A percentile compares a stretch with the other conserved stretches of the same genome.
Conservation (phyloP, 2,888 invertebrate genomes). For the Agrochola lychnidis region DNA sequence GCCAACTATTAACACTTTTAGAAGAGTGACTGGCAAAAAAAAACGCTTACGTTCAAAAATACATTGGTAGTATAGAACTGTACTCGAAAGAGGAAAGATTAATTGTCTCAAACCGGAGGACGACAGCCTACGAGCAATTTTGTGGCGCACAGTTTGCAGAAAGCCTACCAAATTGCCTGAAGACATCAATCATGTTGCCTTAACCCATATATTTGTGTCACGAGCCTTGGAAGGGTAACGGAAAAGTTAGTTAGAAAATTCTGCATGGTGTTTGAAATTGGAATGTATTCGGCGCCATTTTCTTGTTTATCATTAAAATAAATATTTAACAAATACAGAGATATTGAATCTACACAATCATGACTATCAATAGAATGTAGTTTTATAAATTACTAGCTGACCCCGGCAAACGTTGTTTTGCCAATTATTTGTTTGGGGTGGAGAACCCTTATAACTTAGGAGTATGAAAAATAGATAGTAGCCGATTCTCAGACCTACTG, state of each 20-base stretch:
- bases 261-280: neutral
- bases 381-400: too few species aligned
- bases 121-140: slow-evolving; percentile 63
- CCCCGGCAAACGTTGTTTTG: too few species aligned
- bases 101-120: slow-evolving; percentile 52
- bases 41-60: slow-evolving; percentile 30
- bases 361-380: neutral
- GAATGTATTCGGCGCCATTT: neutral
- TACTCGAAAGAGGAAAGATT: slow-evolving; percentile 59
- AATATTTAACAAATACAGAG: neutral
- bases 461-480: too few species aligned
- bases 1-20: neutral
- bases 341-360: neutral
- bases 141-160: slow-evolving; percentile 45
- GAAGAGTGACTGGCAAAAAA: slow-evolving; percentile 3
- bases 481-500: too few species aligned
- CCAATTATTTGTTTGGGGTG: too few species aligned
- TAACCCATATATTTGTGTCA: slow-evolving; percentile 57
- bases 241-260: slow-evolving; percentile 1
- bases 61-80: slow-evolving; percentile 24
- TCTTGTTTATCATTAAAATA: too few species aligned
- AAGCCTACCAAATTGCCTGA: slow-evolving; percentile 63
- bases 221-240: slow-evolving; percentile 20
- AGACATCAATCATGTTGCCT: slow-evolving; percentile 64
- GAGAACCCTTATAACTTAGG: too few species aligned